Evolutionary conservation across 2,797 vertebrate genomes (phyloP).

Genomic region (Catharus ustulatus): DNA sequence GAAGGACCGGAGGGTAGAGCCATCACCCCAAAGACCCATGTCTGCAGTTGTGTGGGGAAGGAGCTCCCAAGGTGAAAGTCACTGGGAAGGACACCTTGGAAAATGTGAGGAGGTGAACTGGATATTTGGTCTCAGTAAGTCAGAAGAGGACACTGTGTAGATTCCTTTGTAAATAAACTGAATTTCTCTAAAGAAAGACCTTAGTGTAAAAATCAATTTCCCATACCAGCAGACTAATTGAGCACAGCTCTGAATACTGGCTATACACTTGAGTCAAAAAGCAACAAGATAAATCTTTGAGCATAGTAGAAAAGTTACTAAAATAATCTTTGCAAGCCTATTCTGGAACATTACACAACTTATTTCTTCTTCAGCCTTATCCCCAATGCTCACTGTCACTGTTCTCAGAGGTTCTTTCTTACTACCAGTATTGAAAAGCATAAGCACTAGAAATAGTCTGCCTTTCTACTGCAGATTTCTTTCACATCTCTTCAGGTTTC

Average conservation of each 20-base stretch:
- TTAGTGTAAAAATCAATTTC: slow-evolving; percentile 22
- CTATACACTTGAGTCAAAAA: background rate
- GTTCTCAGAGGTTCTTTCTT: background rate
- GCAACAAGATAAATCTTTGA: slow-evolving; percentile 14
- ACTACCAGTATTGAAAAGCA: background rate
- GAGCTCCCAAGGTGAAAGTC: background rate
- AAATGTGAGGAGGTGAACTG: background rate
- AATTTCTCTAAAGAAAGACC: background rate
- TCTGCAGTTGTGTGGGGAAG: background rate
- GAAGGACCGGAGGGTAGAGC: background rate
- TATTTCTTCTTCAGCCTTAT: slow-evolving; percentile 5
- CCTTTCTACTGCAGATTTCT: background rate
- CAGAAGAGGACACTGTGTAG: background rate
- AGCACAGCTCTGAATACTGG: background rate
- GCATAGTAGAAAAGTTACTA: background rate
- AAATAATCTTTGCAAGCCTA: slow-evolving; percentile 24
- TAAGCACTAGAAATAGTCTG: background rate
- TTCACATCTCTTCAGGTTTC: background rate
- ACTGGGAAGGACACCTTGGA: background rate
- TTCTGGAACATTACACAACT: background rate
- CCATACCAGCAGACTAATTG: background rate
- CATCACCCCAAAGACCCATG: background rate
- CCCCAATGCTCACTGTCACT: background rate
- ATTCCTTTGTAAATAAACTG: slow-evolving; percentile 10
- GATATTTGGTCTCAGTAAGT: background rate